A percentile compares a stretch with the other conserved stretches of the same genome.
Conservation (phyloP, 2,888 invertebrate species). For the Nymphalis urticae region DNA sequence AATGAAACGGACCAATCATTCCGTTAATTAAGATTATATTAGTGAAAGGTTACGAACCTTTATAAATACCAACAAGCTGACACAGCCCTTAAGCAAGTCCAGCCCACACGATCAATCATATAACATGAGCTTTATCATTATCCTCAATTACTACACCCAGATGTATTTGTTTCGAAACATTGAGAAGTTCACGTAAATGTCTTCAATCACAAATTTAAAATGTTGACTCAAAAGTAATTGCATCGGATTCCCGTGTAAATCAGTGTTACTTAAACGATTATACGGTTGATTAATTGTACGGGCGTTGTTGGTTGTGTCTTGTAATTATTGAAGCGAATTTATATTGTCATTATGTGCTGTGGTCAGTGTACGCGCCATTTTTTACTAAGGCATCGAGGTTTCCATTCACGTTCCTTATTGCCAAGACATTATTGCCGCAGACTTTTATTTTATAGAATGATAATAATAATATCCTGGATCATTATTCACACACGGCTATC, state of each 20-base stretch:
- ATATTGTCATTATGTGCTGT: neutral
- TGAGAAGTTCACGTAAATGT: conserved; percentile 51
- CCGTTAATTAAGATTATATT: neutral
- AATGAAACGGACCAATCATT: neutral
- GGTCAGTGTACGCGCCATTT: too few relatives aligned
- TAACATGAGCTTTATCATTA: conserved; percentile 45
- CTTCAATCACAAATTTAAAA: conserved; percentile 40
- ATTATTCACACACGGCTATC: too few relatives aligned
- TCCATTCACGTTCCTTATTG: too few relatives aligned
- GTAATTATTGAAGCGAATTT: conserved; percentile 1
- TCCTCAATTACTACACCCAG: conserved; percentile 44
- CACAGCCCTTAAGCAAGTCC: conserved; percentile 39
- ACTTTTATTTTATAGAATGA: too few relatives aligned
- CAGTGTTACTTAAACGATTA: conserved; percentile 22
- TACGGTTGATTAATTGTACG: conserved; percentile 22
- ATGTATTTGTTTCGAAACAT: conserved; percentile 44
- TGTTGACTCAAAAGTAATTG: conserved; percentile 42
- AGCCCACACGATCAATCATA: conserved; percentile 46
- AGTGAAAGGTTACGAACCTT: conserved; percentile 18
- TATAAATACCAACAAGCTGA: conserved; percentile 39
- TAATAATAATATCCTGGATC: too few relatives aligned
- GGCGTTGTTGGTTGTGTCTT: neutral
- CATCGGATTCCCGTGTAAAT: conserved; percentile 30
- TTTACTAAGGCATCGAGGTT: too few relatives aligned
- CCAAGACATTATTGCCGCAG: too few relatives aligned